Evolutionary conservation across 2,888 invertebrate species (phyloP).

Genomic region (Cantharis flavilabris): DNA sequence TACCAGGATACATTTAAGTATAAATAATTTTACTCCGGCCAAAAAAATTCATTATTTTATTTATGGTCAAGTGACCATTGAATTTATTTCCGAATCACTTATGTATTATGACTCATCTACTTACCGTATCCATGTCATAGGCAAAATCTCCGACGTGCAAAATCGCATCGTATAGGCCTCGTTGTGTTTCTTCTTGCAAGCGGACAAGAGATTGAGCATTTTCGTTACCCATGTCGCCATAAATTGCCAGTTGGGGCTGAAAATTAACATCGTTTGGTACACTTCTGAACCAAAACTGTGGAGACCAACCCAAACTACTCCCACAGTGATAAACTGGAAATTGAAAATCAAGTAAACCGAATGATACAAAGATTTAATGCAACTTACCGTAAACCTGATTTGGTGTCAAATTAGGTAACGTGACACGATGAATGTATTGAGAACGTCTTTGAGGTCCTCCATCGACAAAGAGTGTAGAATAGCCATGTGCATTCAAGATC

Average conservation of each 20-base stretch:
- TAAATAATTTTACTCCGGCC: too few species aligned
- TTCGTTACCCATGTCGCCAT: conserved; percentile 92
- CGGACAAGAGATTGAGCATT: conserved; percentile 87
- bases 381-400: conserved; percentile 66
- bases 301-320: conserved; percentile 81
- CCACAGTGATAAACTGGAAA: conserved; percentile 78
- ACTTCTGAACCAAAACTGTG: conserved; percentile 76
- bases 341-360: background rate
- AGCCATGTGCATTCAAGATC: conserved; percentile 61
- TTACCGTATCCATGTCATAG: conserved; percentile 84
- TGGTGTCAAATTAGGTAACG: conserved; percentile 63
- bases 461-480: conserved; percentile 69
- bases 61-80: too few species aligned
- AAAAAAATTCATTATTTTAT: too few species aligned
- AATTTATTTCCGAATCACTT: too few species aligned
- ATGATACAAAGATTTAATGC: background rate
- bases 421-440: conserved; percentile 81
- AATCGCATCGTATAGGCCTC: conserved; percentile 80
- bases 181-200: conserved; percentile 82
- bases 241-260: conserved; percentile 83
- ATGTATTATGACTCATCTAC: background rate
- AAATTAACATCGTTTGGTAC: conserved; percentile 69
- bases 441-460: conserved; percentile 67
- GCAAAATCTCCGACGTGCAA: conserved; percentile 95
- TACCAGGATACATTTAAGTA: too few species aligned